These are phyloP conservation scores for Chymomyza costata DNA, from an alignment of 1,140 invertebrate genomes.

Conservation along the genomic window DNA sequence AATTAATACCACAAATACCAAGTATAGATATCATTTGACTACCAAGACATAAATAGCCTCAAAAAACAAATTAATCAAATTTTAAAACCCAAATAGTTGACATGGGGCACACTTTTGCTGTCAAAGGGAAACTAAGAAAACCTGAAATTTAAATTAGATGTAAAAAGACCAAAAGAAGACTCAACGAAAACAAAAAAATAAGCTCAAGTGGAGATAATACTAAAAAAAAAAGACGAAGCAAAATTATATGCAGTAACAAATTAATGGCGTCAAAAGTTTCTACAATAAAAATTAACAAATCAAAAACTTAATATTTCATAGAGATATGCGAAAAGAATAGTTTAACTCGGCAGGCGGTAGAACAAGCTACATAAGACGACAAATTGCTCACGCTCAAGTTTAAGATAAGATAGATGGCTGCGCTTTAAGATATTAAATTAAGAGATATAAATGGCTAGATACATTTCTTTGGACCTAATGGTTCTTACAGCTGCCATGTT, in stretches of 20 bases:
- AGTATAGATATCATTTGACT: conserved; percentile 41
- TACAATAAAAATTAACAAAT: conserved; percentile 54
- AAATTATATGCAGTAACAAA: conserved; percentile 63
- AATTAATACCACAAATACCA: conserved; percentile 45
- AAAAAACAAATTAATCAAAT: conserved; percentile 6
- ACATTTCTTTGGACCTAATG: too few relatives aligned
- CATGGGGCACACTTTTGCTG: conserved; percentile 58
- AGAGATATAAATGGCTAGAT: too few relatives aligned
- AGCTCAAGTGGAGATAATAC: conserved; percentile 11
- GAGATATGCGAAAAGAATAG: background rate
- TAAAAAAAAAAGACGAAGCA: conserved; percentile 24
- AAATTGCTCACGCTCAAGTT: conserved; percentile 24
- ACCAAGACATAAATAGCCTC: conserved; percentile 21
- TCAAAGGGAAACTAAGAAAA: conserved; percentile 46
- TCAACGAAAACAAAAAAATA: conserved; percentile 19
- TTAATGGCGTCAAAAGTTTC: conserved; percentile 45
- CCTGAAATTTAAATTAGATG: conserved; percentile 47
- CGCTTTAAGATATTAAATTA: too few relatives aligned
- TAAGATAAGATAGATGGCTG: too few relatives aligned
- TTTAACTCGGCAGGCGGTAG: conserved; percentile 2
- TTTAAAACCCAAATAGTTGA: too few relatives aligned
- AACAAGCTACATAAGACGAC: conserved; percentile 26
- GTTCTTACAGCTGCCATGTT: too few relatives aligned
- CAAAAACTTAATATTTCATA: conserved; percentile 55
- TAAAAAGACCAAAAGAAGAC: conserved; percentile 32